Conservation (phyloP, 2,888 invertebrate genomes). For the Ormyrus labotus region DNA sequence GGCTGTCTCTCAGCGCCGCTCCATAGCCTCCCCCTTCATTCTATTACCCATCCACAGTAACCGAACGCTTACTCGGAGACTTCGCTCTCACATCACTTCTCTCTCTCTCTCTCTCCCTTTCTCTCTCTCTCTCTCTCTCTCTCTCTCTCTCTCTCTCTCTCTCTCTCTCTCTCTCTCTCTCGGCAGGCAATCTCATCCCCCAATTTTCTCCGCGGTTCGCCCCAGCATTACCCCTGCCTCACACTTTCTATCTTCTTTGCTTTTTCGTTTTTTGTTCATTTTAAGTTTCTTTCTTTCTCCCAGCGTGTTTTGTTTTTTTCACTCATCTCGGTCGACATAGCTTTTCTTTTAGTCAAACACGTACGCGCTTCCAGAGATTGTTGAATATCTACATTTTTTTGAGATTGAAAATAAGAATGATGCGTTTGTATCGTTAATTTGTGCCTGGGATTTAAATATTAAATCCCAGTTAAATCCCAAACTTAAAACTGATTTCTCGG, state of each 20-base stretch:
- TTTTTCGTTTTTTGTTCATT: neutral
- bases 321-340: no score
- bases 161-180: neutral
- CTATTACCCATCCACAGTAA: constrained; percentile 46
- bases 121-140: constrained; percentile 10
- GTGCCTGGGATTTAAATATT: no score
- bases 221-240: constrained; percentile 24
- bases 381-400: no score
- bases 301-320: constrained; percentile 1
- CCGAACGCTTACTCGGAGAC: constrained; percentile 21
- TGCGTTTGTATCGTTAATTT: no score
- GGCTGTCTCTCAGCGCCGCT: neutral
- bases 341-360: no score
- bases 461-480: no score
- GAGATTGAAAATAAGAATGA: no score
- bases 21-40: constrained; percentile 24
- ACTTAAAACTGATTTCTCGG: no score
- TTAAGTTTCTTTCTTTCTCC: neutral
- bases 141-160: constrained; percentile 10
- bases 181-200: constrained; percentile 39
- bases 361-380: no score
- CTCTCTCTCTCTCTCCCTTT: neutral
- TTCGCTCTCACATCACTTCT: constrained; percentile 7
- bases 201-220: constrained; percentile 45
- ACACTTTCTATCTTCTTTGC: constrained; percentile 28